Base-by-base conservation (phyloP, 2,888 invertebrate species). In the Agonopterix arenella region DNA sequence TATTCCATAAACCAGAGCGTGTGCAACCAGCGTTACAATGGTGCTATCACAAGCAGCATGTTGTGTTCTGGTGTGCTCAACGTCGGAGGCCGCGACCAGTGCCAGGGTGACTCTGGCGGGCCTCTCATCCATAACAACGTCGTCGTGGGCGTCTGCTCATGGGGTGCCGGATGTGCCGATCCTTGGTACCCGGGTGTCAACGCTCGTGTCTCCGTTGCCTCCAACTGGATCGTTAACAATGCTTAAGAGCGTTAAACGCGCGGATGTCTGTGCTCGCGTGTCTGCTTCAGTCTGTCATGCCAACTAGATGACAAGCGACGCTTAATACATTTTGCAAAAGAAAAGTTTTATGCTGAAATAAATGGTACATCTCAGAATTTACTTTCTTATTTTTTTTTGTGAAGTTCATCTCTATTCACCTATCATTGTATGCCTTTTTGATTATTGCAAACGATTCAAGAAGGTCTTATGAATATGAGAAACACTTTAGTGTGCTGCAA, bases 61-160 rank as follows among this genome's bases (percentile, higher is more conserved):
- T 60, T 75, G 36, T 76, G 76, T 50, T 70, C 74, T n/a, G 77
- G 77, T 11, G 16, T 64, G 4, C 49, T 68, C 1, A 68, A 71
- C 11, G 48, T 61, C 1, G 64, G 66, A 0, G 66, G 66, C 61
- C 48, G 50, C 36, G 66, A 62, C 48, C 56, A 61, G 16, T 66
- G 66, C 51, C 67, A 76, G 70, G 80, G 76, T 50, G 82, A 82
- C 67, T 73, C 75, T 51, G 82, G 81, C 37, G 82, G 82, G 46
- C 80, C 82, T 49, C 59, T 82, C 52, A 69, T 67, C 45, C 53
- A 78, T 10, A 5, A 10, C n/a, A 36, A 47, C 43, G 36, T 47
- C 13, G 10, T 47, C 28, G 11, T 13, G 13, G 47, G 47, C 4
- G 16, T 48, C 7, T 36, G 36, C 36, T 48, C 47, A 4, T 48